phyloP scores from a whole-genome alignment of 2,888 invertebrate genomes.

The Diploptera punctata region DNA sequence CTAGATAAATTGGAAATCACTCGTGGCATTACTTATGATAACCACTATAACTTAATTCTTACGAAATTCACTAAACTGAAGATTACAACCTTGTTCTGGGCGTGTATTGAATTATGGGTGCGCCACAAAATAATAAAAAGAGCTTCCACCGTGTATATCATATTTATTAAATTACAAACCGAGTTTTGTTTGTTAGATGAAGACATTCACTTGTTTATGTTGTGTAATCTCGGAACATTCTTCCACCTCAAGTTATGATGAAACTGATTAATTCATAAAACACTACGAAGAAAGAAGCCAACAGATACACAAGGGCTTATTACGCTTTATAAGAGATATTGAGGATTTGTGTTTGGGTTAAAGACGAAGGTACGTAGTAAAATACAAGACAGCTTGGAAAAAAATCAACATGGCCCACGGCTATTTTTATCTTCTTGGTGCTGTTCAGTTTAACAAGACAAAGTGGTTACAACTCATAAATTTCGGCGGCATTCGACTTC shows the following conservation, averaged over 20 bases:
- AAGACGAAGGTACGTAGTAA: neutral
- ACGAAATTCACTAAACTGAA: no score
- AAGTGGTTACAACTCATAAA: slow-evolving; percentile 19
- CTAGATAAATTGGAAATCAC: no score
- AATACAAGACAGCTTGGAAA: neutral
- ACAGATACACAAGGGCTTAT: neutral
- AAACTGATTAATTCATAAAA: neutral
- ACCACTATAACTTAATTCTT: no score
- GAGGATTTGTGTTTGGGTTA: neutral
- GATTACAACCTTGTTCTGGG: no score
- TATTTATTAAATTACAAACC: no score
- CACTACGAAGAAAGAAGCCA: neutral
- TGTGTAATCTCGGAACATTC: neutral
- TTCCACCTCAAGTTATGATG: neutral
- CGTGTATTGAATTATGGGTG: no score
- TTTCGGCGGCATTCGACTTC: slow-evolving; percentile 14
- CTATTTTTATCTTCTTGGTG: slow-evolving; percentile 15
- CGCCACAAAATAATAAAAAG: no score
- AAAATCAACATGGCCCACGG: neutral
- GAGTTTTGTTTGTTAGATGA: no score
- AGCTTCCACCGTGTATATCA: no score
- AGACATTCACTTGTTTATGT: neutral
- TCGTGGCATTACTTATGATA: no score
- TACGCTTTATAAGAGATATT: neutral
- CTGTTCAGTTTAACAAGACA: slow-evolving; percentile 15